phyloP scores from a whole-genome alignment of 2,888 invertebrate genomes.

The Scaptomyza polygonia region DNA sequence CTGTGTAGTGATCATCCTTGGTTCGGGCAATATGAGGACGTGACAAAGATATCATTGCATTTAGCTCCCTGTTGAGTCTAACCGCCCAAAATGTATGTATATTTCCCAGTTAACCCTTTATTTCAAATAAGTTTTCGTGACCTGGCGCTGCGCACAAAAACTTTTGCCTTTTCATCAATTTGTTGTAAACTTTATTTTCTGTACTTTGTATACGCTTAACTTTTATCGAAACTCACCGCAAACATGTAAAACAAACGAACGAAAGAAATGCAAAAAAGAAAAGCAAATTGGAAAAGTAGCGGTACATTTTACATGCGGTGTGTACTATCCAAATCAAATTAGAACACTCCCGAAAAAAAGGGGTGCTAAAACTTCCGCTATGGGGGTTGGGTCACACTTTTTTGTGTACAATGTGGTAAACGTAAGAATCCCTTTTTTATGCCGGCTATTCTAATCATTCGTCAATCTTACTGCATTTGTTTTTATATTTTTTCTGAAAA shows the following conservation, averaged over 20 bases:
- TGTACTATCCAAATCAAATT: slow-evolving; percentile 38
- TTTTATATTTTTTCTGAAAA: no score
- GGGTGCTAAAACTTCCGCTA: not conserved
- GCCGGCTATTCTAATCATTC: no score
- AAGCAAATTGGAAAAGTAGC: slow-evolving; percentile 6
- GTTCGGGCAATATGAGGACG: slow-evolving; percentile 33
- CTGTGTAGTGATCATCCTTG: slow-evolving; percentile 6
- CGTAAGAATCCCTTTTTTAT: no score
- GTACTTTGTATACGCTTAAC: slow-evolving; percentile 43
- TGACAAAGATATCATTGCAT: slow-evolving; percentile 64
- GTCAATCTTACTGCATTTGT: no score
- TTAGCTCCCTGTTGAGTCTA: slow-evolving; percentile 20
- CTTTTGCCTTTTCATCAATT: slow-evolving; percentile 53
- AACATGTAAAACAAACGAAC: slow-evolving; percentile 5
- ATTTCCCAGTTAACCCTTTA: not conserved
- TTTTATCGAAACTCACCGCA: slow-evolving; percentile 24
- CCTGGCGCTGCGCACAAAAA: slow-evolving; percentile 38
- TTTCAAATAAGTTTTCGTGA: slow-evolving; percentile 41
- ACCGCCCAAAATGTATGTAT: not conserved
- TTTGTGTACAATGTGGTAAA: not conserved
- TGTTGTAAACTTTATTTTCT: slow-evolving; percentile 33
- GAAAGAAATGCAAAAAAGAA: not conserved
- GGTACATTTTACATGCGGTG: slow-evolving; percentile 10
- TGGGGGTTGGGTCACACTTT: no score
- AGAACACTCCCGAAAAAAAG: slow-evolving; percentile 15